Evolutionary conservation across 2,113 vertebrate species (phyloP), one percentile per base, ranked within the genome.

Genomic region (Centropus unirufus): DNA sequence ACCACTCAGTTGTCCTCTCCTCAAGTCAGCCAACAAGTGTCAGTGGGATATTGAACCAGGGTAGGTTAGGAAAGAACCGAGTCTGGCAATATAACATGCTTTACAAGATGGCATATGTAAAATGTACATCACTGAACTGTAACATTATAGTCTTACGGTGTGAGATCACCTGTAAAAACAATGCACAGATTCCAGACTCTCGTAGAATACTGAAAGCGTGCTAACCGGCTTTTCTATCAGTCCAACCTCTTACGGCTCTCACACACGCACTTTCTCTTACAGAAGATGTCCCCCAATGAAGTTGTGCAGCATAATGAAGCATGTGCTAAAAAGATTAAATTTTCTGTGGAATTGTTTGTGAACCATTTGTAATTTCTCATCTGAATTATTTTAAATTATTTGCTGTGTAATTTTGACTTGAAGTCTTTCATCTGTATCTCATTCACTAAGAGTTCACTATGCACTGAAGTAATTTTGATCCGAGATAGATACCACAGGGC

Each of bases 241-340:
- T 6, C 11, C 54, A 49, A 8, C 34, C 21, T 32, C 3, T 4
- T 42, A 5, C 0, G 0, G 7, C 27, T 29, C 30, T 7, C 87
- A 20, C n/a, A 29, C 14, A 21, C 27, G 24, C 19, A 11, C 22
- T 14, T 77, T 12, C 34, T 34, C 58, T 20, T 12, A 34, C 0
- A 15, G 34, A 26, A 54, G 32, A 69, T 12, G 36, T n/a, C 62
- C 34, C 42, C 34, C 4, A 3, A 29, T 12, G 70, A 32, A 63
- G 16, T 59, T 23, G 20, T 52, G 40, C 21, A 89, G 32, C 30
- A 39, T 8, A 23, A 63, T 5, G 46, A 82, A 67, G 19, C 12
- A 40, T 7, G n/a, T 32, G 26, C 22, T 75, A 36, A 69, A 47
- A 61, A 55, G 26, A n/a, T 79, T 27, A 26, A 3, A 7, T 76